Percentiles rank a stretch among this genome's conserved stretches.
Evolutionary conservation across 2,113 vertebrate species (phyloP).

Genomic region (Nerophis ophidion): DNA sequence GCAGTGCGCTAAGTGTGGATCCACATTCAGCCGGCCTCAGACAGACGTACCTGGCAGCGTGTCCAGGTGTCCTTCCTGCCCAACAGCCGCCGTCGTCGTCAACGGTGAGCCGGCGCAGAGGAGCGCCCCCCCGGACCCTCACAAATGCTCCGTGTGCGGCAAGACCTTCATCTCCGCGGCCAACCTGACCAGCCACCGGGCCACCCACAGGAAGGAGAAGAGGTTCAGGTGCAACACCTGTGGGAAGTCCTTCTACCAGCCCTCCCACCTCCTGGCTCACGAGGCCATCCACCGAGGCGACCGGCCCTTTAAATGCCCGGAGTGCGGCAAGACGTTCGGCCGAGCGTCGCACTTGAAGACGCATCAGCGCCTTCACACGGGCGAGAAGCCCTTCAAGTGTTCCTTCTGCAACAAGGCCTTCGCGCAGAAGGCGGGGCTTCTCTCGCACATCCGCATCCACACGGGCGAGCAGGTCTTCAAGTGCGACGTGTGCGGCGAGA

Average conservation of each 20-base stretch:
- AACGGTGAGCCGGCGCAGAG: conserved; percentile 44
- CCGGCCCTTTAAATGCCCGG: conserved; percentile 70
- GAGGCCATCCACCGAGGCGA: conserved; percentile 69
- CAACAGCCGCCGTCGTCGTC: conserved; percentile 22
- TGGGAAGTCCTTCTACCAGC: conserved; percentile 69
- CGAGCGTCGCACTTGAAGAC: conserved; percentile 74
- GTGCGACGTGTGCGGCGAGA: conserved; percentile 54
- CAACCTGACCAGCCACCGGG: conserved; percentile 67
- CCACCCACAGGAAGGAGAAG: conserved; percentile 63
- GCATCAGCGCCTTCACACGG: conserved; percentile 72
- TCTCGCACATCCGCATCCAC: conserved; percentile 56
- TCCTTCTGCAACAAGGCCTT: conserved; percentile 65
- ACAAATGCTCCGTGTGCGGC: conserved; percentile 59
- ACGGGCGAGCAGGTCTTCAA: conserved; percentile 52
- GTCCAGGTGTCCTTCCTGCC: conserved; percentile 49
- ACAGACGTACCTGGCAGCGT: conserved; percentile 12
- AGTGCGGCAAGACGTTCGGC: conserved; percentile 71
- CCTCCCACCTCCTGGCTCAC: conserved; percentile 70
- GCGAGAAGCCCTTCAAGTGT: conserved; percentile 75
- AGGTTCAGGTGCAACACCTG: conserved; percentile 65
- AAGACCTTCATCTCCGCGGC: conserved; percentile 71
- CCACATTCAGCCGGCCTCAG: conserved; percentile 22
- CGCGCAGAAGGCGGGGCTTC: conserved; percentile 63
- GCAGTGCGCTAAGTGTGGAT: conserved; percentile 51
- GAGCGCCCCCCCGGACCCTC: conserved; percentile 53